phyloP scores from a whole-genome alignment of 2,113 vertebrate species.

The Gracilinanus agilis region DNA sequence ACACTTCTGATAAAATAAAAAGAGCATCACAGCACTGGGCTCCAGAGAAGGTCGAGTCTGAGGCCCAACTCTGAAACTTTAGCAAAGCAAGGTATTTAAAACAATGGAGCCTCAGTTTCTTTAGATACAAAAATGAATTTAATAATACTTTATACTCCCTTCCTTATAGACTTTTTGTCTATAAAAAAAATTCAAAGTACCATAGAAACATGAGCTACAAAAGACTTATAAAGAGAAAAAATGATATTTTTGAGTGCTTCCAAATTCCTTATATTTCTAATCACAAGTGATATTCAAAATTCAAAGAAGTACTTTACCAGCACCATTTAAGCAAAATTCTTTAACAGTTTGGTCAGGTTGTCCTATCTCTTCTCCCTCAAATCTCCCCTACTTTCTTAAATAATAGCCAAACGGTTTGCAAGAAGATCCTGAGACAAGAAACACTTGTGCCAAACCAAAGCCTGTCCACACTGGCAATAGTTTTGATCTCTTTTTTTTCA shows the following conservation, averaged over 20 bases:
- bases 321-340: not conserved
- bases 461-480: not conserved
- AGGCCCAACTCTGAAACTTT: not conserved
- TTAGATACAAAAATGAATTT: not conserved
- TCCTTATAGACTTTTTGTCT: not conserved
- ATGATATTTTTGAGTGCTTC: not conserved
- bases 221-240: not conserved
- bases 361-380: not conserved
- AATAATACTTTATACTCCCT: not conserved
- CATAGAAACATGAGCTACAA: not conserved
- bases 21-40: not conserved
- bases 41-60: not conserved
- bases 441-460: not conserved
- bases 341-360: not conserved
- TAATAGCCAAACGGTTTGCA: slow-evolving; percentile 23
- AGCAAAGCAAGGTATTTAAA: not conserved
- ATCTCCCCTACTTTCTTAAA: not conserved
- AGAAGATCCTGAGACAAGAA: slow-evolving; percentile 13
- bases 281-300: not conserved
- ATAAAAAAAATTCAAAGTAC: not conserved
- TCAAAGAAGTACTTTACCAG: not conserved
- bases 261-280: not conserved
- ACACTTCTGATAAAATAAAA: not conserved
- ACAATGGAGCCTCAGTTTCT: not conserved
- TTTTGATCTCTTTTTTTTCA: slow-evolving; percentile 5